Evolutionary conservation across 2,113 vertebrate species (phyloP).

Genomic region (Campylomormyrus tamandua): DNA sequence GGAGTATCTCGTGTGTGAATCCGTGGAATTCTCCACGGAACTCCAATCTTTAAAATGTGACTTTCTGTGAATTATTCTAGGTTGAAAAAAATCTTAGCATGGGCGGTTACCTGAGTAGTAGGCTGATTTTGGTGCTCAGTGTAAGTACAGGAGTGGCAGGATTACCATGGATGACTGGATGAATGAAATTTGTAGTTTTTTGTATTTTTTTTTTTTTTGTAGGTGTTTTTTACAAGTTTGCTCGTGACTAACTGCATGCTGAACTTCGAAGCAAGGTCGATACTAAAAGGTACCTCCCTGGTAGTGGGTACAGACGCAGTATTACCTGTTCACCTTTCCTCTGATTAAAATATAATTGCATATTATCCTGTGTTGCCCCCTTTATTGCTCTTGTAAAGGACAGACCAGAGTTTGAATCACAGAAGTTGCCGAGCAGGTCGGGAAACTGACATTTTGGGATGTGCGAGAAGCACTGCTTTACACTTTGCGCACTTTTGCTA

Average conservation of each 20-base stretch:
- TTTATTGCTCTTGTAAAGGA: background rate
- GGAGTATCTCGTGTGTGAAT: background rate
- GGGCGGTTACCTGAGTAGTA: too few species aligned
- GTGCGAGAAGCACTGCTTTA: background rate
- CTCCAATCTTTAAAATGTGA: constrained; percentile 2
- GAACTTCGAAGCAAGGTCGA: background rate
- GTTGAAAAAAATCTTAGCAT: background rate
- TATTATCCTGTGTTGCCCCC: background rate
- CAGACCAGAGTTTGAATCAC: background rate
- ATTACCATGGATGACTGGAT: background rate
- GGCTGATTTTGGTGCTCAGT: background rate
- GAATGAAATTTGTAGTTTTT: background rate
- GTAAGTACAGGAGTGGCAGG: background rate
- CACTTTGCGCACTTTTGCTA: background rate
- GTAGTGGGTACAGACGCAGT: background rate
- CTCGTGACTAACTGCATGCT: background rate
- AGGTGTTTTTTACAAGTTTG: background rate
- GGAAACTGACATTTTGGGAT: background rate
- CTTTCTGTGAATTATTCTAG: background rate
- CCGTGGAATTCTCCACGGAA: background rate
- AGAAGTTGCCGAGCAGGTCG: background rate
- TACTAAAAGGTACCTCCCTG: background rate
- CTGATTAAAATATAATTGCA: background rate
- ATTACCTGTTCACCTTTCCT: constrained; percentile 1
- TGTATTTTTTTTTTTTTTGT: background rate